These are phyloP conservation scores for Actinostola sp. DNA, from an alignment of 92 coral and sea anemone genomes.

Conservation along the genomic window DNA sequence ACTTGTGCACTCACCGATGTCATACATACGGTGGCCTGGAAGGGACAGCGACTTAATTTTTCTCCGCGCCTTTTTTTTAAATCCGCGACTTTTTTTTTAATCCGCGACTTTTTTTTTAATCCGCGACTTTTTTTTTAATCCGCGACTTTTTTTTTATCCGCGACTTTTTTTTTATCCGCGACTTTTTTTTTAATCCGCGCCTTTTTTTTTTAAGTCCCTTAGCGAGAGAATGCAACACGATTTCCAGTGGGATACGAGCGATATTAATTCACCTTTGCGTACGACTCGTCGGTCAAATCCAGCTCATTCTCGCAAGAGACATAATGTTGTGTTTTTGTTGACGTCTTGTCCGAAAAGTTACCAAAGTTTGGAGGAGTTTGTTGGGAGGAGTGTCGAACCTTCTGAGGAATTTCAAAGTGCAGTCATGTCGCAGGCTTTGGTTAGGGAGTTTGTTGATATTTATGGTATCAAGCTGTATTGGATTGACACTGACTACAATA, in stretches of 20 bases:
- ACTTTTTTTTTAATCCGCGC: no score
- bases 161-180: no score
- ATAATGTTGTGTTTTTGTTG: conserved; percentile 79
- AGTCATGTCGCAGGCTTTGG: conserved; percentile 71
- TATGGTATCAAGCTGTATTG: conserved; percentile 76
- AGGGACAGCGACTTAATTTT: no score
- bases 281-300: conserved; percentile 45
- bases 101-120: no score
- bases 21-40: no score
- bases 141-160: no score
- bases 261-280: conserved; percentile 78
- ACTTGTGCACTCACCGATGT: conserved; percentile 83
- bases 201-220: no score
- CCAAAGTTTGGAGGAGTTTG: conserved; percentile 55
- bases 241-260: conserved; percentile 88
- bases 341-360: conserved; percentile 71
- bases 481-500: conserved; percentile 66
- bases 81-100: no score
- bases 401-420: conserved; percentile 56
- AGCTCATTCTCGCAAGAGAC: conserved; percentile 25
- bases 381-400: conserved; percentile 38
- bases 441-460: conserved; percentile 67
- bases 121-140: no score
- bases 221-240: no score
- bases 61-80: no score